phyloP scores from a whole-genome alignment of 1,140 invertebrate species.

The Drosophila bocqueti region DNA sequence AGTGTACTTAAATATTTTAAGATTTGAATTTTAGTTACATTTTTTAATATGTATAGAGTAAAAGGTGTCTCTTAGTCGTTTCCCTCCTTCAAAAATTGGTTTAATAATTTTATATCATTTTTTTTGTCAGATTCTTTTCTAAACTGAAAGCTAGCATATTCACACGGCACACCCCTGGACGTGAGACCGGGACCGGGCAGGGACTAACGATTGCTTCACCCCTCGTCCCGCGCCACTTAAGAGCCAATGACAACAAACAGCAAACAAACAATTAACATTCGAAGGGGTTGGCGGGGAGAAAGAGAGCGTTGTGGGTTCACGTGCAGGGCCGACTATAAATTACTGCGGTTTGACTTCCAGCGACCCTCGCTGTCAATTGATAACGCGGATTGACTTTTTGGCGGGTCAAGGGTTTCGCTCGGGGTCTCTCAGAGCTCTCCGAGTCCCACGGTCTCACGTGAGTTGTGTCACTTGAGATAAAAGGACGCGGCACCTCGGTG shows the following conservation, averaged over 20 bases:
- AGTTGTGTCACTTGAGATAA: conserved; percentile 71
- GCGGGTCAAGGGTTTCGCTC: conserved; percentile 38
- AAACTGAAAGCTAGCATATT: conserved; percentile 78
- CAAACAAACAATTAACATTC: conserved; percentile 84
- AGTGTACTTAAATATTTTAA: not conserved
- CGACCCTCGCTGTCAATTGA: conserved; percentile 55
- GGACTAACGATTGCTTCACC: conserved; percentile 2
- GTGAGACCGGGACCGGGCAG: conserved; percentile 1
- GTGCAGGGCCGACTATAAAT: conserved; percentile 76
- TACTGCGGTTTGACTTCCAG: conserved; percentile 74
- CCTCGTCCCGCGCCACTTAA: conserved; percentile 64
- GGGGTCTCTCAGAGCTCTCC: conserved; percentile 8
- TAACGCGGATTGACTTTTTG: conserved; percentile 50
- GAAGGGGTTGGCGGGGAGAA: conserved; percentile 30
- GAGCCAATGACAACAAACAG: conserved; percentile 81
- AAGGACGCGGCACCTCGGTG: conserved; percentile 15
- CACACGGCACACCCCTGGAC: conserved; percentile 57
- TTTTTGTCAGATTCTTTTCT: conserved; percentile 38
- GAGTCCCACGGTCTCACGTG: conserved; percentile 42
- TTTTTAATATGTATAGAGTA: not conserved
- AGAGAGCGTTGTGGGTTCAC: conserved; percentile 53
- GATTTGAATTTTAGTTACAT: not conserved
- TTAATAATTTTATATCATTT: conserved; percentile 19
- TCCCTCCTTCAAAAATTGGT: not conserved
- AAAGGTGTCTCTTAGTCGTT: not conserved